Base-by-base conservation (phyloP, 2,797 vertebrate species). In the Steatocranus sp. region DNA sequence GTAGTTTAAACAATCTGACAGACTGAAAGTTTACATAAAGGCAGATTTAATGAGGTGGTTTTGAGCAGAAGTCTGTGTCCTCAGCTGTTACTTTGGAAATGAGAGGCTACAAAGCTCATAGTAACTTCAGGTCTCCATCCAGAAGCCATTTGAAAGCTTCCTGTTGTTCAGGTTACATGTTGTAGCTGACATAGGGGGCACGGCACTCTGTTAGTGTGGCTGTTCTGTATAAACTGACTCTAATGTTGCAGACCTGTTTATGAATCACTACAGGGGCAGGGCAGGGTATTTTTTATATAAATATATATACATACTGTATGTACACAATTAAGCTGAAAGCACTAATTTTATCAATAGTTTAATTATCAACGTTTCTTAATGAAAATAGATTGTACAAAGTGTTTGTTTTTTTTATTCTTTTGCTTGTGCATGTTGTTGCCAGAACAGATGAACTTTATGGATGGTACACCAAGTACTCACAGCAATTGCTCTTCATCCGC, bases 261-360 rank as follows among this genome's bases (percentile, higher is more conserved):
- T 88, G 86, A 95, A 94, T 94, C 92, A 94, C 91, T 90, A 91
- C 89, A 89, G 88, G 87, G 87, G 87, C 95, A 95, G 94, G 96
- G 96, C 95, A 96, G 96, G 96, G 84, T 94, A 84, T 93, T 86
- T 91, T 88, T 83, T 91, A 88, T 90, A 91, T 87, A 96, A 82
- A 63, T 63, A 63, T 61, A 61, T 61, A 87, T 84, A 96, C 88
- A 93, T 90, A 93, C 86, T 96, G 94, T 97, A 96, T 97, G 96
- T 96, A 97, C 96, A 96, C 96, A 97, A 86, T 96, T 96, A 97
- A 97, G 96, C 96, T 97, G 95, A 97, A 98, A 98, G 97, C 98
- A 99, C 98, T 98, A 97, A 97, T 97, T 98, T 97, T 98, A 96
- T 97, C 96, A 93, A 94, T 96, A 96, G 97, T 96, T 97, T 97